Conservation (phyloP, 2,113 vertebrate species). For the Capreolus pygargus region DNA sequence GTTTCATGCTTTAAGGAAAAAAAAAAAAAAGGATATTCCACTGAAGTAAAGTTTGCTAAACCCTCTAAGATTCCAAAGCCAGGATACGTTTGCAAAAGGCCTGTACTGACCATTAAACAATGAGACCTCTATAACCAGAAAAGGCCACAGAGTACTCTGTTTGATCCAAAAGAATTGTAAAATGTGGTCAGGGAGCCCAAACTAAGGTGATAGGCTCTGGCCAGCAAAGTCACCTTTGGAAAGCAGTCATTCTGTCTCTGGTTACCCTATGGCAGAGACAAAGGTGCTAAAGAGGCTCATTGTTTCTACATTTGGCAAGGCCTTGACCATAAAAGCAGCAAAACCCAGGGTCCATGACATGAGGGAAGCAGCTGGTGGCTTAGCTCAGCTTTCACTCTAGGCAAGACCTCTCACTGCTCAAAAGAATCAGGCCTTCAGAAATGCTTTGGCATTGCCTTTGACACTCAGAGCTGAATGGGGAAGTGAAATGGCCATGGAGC, state of each 20-base stretch:
- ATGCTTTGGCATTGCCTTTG: background rate
- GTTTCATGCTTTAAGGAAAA: constrained; percentile 42
- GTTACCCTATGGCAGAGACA: constrained; percentile 58
- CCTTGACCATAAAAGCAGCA: constrained; percentile 23
- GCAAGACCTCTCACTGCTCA: background rate
- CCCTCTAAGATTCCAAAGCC: constrained; percentile 50
- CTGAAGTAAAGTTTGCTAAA: constrained; percentile 53
- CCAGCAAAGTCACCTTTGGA: constrained; percentile 63
- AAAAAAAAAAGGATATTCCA: background rate
- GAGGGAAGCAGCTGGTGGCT: constrained; percentile 40
- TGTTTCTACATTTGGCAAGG: constrained; percentile 61
- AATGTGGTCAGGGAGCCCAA: constrained; percentile 67
- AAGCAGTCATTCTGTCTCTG: constrained; percentile 57
- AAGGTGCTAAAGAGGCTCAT: constrained; percentile 56
- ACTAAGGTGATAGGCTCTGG: constrained; percentile 69
- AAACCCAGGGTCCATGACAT: background rate
- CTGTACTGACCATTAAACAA: constrained; percentile 50
- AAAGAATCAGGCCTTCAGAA: background rate
- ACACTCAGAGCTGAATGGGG: background rate
- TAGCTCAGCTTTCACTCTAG: background rate
- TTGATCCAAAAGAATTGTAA: constrained; percentile 67
- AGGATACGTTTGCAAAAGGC: constrained; percentile 46
- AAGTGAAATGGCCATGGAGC: background rate
- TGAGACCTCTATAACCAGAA: constrained; percentile 66
- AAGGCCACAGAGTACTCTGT: constrained; percentile 50